phyloP scores from a whole-genome alignment of 2,797 vertebrate genomes.

The Argyrosomus regius region DNA sequence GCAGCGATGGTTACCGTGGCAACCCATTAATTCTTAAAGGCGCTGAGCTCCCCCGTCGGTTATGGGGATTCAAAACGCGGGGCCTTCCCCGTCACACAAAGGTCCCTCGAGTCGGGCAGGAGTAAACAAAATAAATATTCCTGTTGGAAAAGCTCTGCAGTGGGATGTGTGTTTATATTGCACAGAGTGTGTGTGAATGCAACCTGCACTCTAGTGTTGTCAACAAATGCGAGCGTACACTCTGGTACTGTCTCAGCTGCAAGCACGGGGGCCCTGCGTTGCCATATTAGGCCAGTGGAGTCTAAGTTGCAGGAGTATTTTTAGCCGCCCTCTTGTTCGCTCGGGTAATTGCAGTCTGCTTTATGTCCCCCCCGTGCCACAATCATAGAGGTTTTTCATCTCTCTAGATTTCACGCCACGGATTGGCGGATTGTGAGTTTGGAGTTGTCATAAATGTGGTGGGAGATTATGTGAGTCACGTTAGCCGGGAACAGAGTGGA shows the following conservation, averaged over 20 bases:
- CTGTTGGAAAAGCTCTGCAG: not conserved
- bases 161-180: conserved; percentile 29
- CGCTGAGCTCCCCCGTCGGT: conserved; percentile 26
- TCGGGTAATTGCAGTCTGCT: conserved; percentile 76
- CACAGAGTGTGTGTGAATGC: conserved; percentile 10
- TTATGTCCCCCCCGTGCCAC: conserved; percentile 65
- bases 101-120: conserved; percentile 46
- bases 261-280: conserved; percentile 59
- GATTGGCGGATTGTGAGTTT: conserved; percentile 4
- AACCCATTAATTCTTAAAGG: conserved; percentile 78
- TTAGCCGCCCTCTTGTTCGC: conserved; percentile 83
- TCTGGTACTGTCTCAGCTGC: conserved; percentile 39
- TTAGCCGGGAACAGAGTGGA: conserved; percentile 29
- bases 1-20: conserved; percentile 71
- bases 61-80: conserved; percentile 35
- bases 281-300: conserved; percentile 84
- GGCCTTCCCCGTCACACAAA: conserved; percentile 63
- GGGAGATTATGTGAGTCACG: conserved; percentile 61
- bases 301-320: conserved; percentile 81
- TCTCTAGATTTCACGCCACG: conserved; percentile 42
- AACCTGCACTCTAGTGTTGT: conserved; percentile 53
- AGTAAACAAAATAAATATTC: conserved; percentile 29
- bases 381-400: conserved; percentile 47
- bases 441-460: conserved; percentile 48
- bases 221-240: conserved; percentile 60